Conservation (phyloP, 2,797 vertebrate genomes). For the Triplophysa yarkandensis region DNA sequence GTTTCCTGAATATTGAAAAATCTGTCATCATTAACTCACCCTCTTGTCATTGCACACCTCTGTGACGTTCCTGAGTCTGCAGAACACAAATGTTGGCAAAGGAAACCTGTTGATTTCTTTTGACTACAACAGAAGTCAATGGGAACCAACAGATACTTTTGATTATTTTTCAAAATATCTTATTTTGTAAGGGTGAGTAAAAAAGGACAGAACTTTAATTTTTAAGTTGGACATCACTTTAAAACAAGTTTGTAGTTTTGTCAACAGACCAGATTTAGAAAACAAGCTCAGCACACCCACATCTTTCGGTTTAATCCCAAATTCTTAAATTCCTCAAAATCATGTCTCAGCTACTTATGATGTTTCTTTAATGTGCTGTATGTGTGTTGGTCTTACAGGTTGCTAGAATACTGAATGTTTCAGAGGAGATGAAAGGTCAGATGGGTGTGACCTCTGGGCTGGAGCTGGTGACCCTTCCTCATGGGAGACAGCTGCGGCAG, state of each 20-base stretch:
- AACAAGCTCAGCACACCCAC: neutral
- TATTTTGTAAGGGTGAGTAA: too few relatives aligned
- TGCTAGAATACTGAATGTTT: slow-evolving; percentile 88
- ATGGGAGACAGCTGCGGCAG: slow-evolving; percentile 89
- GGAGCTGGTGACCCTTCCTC: slow-evolving; percentile 91
- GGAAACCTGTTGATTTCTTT: too few relatives aligned
- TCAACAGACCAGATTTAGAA: slow-evolving; percentile 4
- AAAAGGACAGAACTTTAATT: too few relatives aligned
- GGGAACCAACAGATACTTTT: too few relatives aligned
- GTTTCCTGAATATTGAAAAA: too few relatives aligned
- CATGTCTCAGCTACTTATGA: neutral
- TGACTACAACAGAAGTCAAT: too few relatives aligned
- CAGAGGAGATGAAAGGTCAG: slow-evolving; percentile 81
- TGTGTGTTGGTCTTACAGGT: slow-evolving; percentile 76
- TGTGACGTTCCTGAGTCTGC: too few relatives aligned
- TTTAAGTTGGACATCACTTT: too few relatives aligned
- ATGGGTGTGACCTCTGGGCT: slow-evolving; percentile 94
- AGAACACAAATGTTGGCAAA: too few relatives aligned
- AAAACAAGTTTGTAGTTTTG: slow-evolving; percentile 24
- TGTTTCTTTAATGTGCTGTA: slow-evolving; percentile 1
- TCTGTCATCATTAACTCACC: too few relatives aligned
- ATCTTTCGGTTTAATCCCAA: neutral
- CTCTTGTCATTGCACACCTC: too few relatives aligned
- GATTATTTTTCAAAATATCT: too few relatives aligned
- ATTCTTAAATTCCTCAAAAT: slow-evolving; percentile 2